These are phyloP conservation scores for Orchesellides sinensis DNA, from an alignment of 2,888 invertebrate species.

Conservation along the genomic window DNA sequence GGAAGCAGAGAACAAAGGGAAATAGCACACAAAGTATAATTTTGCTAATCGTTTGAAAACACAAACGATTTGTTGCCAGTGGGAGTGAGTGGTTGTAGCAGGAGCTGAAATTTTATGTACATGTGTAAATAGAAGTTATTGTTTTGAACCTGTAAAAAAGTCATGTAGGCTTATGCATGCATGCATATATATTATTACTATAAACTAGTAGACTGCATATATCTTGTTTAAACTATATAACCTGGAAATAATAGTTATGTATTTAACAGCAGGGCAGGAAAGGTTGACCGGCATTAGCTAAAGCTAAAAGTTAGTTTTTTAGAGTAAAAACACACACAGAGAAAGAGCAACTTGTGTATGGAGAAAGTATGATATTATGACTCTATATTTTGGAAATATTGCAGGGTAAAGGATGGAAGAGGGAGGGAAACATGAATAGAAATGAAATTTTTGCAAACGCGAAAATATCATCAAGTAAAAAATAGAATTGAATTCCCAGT, in stretches of 20 bases:
- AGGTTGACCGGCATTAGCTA: no score
- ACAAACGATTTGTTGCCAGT: constrained; percentile 60
- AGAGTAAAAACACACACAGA: not conserved
- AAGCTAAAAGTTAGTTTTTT: not conserved
- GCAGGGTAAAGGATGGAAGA: not conserved
- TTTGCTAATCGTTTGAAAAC: constrained; percentile 64
- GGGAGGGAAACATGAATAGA: constrained; percentile 27
- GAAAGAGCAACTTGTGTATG: not conserved
- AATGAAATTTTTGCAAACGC: constrained; percentile 60
- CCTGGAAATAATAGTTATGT: constrained; percentile 17
- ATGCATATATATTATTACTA: not conserved
- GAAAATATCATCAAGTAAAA: constrained; percentile 60
- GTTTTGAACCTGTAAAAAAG: no score
- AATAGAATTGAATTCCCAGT: not conserved
- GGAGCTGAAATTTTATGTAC: not conserved
- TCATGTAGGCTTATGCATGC: constrained; percentile 6
- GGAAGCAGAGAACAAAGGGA: constrained; percentile 54
- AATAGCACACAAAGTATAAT: constrained; percentile 50
- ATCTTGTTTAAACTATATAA: not conserved
- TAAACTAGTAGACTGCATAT: not conserved
- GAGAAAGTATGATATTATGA: constrained; percentile 16
- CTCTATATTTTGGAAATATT: not conserved
- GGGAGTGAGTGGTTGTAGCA: constrained; percentile 11
- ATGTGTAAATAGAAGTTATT: no score
- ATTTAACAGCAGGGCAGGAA: not conserved